Evolutionary conservation across 2,888 invertebrate genomes (phyloP).

Genomic region (Apamea sordens): DNA sequence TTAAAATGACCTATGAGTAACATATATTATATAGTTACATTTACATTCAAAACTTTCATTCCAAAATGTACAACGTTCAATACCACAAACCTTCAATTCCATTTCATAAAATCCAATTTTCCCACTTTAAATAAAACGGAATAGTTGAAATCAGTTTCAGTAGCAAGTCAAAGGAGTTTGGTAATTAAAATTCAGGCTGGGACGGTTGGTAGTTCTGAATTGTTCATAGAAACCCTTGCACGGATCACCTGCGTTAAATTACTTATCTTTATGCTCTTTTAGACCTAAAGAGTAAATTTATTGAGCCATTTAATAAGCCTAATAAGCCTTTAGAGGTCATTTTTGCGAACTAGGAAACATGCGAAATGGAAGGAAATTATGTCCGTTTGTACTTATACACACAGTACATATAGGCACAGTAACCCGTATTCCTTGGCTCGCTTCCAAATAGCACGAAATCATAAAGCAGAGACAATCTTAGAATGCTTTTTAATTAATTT

Average conservation of each 20-base stretch:
- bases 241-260: slow-evolving; percentile 1
- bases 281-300: not conserved
- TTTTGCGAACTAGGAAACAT: not conserved
- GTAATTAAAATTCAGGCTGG: slow-evolving; percentile 44
- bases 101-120: not conserved
- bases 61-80: not conserved
- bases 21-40: too few relatives aligned
- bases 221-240: slow-evolving; percentile 18
- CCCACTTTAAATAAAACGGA: slow-evolving; percentile 1
- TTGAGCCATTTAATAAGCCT: not conserved
- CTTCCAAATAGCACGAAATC: slow-evolving; percentile 31
- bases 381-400: not conserved
- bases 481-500: not conserved
- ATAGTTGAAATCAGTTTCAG: slow-evolving; percentile 36
- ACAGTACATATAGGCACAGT: too few relatives aligned
- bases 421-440: slow-evolving; percentile 30
- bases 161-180: slow-evolving; percentile 22
- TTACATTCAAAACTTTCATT: not conserved
- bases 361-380: not conserved
- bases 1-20: too few relatives aligned
- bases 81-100: not conserved
- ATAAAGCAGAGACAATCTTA: slow-evolving; percentile 8
- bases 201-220: slow-evolving; percentile 8
- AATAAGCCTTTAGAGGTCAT: not conserved
- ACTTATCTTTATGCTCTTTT: slow-evolving; percentile 9